A percentile compares a stretch with the other conserved stretches of the same genome.
Conservation (phyloP, 2,797 vertebrate genomes). For the Ataeniobius toweri region DNA sequence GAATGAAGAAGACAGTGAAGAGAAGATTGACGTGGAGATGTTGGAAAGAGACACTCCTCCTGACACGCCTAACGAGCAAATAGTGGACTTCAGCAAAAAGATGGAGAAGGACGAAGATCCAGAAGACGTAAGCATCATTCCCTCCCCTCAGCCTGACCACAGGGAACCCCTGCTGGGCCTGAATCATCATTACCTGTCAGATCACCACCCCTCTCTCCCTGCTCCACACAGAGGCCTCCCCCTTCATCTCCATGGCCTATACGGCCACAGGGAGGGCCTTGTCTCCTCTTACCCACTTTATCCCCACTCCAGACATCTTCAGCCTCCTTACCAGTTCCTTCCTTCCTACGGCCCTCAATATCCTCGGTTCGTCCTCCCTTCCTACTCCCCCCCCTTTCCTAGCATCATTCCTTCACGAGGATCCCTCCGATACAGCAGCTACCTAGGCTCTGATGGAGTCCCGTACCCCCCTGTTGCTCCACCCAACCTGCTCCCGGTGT, state of each 20-base stretch:
- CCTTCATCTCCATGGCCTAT: slow-evolving; percentile 72
- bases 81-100: slow-evolving; percentile 77
- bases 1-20: slow-evolving; percentile 59
- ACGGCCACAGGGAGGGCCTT: slow-evolving; percentile 70
- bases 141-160: slow-evolving; percentile 30
- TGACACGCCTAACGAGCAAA: slow-evolving; percentile 76
- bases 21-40: slow-evolving; percentile 77
- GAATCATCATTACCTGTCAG: slow-evolving; percentile 31
- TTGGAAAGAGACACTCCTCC: slow-evolving; percentile 78
- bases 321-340: slow-evolving; percentile 71
- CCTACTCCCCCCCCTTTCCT: slow-evolving; percentile 70
- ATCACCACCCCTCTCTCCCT: slow-evolving; percentile 25
- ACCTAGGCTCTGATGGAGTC: slow-evolving; percentile 61
- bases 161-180: slow-evolving; percentile 35
- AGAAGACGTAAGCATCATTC: slow-evolving; percentile 10
- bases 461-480: slow-evolving; percentile 57
- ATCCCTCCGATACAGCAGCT: slow-evolving; percentile 50
- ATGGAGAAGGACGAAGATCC: slow-evolving; percentile 47
- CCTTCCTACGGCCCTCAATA: slow-evolving; percentile 69
- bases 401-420: slow-evolving; percentile 61
- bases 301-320: slow-evolving; percentile 69
- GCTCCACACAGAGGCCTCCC: slow-evolving; percentile 61
- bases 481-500: slow-evolving; percentile 53
- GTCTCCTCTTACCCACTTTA: slow-evolving; percentile 73
- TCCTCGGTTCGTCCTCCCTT: slow-evolving; percentile 66